These are phyloP conservation scores for Zaprionus camerounensis DNA, from an alignment of 1,140 invertebrate species.

Conservation along the genomic window DNA sequence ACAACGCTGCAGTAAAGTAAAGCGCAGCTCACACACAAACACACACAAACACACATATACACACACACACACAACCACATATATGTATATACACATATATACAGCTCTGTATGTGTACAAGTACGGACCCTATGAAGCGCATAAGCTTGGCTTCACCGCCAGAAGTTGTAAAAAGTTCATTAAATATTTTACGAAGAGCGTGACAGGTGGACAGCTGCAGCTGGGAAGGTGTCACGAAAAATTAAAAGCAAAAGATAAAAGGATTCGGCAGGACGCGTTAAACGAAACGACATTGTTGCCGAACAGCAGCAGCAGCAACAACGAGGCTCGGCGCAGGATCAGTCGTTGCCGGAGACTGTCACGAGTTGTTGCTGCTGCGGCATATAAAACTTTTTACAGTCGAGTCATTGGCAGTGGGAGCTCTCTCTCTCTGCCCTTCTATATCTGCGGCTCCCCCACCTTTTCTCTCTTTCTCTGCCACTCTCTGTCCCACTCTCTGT, in stretches of 20 bases:
- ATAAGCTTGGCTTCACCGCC: constrained; percentile 19
- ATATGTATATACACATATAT: background rate
- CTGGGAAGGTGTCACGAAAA: constrained; percentile 68
- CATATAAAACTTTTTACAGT: constrained; percentile 14
- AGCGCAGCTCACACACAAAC: background rate
- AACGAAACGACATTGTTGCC: constrained; percentile 72
- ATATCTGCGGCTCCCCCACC: background rate
- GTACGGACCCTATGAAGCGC: background rate
- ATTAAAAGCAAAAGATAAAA: constrained; percentile 77
- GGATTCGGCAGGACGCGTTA: constrained; percentile 70
- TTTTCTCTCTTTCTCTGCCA: constrained; percentile 2
- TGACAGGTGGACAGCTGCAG: constrained; percentile 46
- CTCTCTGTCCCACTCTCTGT: background rate
- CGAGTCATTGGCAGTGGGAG: constrained; percentile 27
- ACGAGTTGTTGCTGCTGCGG: constrained; percentile 10
- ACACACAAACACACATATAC: background rate
- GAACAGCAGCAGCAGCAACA: background rate
- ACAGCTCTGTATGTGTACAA: background rate
- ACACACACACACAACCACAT: background rate
- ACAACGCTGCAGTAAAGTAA: constrained; percentile 8
- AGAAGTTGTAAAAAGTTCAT: constrained; percentile 64
- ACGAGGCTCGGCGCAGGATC: constrained; percentile 15
- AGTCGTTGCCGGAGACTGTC: background rate
- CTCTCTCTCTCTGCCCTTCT: constrained; percentile 60
- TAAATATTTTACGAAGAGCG: constrained; percentile 63